Conservation (phyloP, 2,113 vertebrate genomes). For the Salvelinus namaycush region DNA sequence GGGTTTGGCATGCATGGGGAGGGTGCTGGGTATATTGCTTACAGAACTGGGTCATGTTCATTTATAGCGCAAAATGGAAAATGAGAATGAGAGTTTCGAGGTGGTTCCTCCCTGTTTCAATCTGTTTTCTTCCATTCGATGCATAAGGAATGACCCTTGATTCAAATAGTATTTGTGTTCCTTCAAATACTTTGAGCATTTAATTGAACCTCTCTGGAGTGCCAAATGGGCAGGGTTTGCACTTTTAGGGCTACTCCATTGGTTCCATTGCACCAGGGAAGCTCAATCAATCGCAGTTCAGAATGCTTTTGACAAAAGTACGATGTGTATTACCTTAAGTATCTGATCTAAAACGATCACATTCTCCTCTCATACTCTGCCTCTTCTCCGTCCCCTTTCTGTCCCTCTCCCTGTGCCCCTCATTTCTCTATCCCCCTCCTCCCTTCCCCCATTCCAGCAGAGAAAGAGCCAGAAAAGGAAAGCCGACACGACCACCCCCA, state of each 20-base stretch:
- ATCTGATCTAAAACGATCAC: conserved; percentile 12
- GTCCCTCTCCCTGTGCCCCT: not conserved
- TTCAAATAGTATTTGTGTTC: too few species aligned
- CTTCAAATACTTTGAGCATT: too few species aligned
- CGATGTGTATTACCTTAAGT: not conserved
- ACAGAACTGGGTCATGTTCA: not conserved
- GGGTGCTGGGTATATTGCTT: not conserved
- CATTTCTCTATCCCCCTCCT: conserved; percentile 7
- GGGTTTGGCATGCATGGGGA: not conserved
- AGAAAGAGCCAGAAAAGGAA: conserved; percentile 98
- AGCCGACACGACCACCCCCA: conserved; percentile 97
- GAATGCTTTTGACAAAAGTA: not conserved
- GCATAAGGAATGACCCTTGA: too few species aligned
- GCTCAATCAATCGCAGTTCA: not conserved
- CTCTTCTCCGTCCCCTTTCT: conserved; percentile 3
- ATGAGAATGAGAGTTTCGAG: too few species aligned
- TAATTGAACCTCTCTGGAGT: too few species aligned
- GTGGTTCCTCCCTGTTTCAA: too few species aligned
- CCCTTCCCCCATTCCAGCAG: conserved; percentile 69
- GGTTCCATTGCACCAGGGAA: too few species aligned
- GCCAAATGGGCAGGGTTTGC: too few species aligned
- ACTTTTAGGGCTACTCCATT: too few species aligned
- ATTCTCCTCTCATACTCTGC: not conserved
- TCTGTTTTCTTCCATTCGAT: too few species aligned
- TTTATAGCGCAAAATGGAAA: not conserved